Percentiles rank a stretch among this genome's conserved stretches.
These are phyloP conservation scores for Bhutanitis thaidina DNA, from an alignment of 2,888 invertebrate species.

Conservation along the genomic window DNA sequence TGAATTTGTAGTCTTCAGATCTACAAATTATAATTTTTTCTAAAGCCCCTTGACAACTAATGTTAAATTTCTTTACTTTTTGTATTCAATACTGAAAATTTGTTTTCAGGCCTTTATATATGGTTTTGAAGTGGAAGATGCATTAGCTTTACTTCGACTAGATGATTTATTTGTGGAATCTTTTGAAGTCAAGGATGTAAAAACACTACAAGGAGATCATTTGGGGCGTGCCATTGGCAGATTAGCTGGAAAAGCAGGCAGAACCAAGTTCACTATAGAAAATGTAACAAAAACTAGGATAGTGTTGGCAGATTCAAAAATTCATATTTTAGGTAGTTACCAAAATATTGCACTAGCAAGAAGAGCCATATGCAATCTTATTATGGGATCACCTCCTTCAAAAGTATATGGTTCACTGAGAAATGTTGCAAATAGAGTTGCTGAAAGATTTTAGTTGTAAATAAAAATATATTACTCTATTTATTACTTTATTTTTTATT, in stretches of 20 bases:
- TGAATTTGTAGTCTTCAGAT: too few species aligned
- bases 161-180: conserved; percentile 98
- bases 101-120: conserved; percentile 89
- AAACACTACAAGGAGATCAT: conserved; percentile 96
- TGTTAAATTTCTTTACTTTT: too few species aligned
- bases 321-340: conserved; percentile 98
- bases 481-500: conserved; percentile 27
- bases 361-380: conserved; percentile 96
- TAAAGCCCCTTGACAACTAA: too few species aligned
- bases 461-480: conserved; percentile 44
- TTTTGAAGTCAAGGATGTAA: conserved; percentile 98
- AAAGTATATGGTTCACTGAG: conserved; percentile 98
- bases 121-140: conserved; percentile 98
- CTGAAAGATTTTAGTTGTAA: conserved; percentile 85
- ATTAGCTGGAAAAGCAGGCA: conserved; percentile 97
- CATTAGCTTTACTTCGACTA: conserved; percentile 93
- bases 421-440: conserved; percentile 89
- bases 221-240: conserved; percentile 97
- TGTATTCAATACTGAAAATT: not conserved
- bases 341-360: conserved; percentile 97
- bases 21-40: too few species aligned
- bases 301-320: conserved; percentile 96
- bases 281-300: conserved; percentile 99
- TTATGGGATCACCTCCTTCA: conserved; percentile 97
- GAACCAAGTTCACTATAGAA: conserved; percentile 99